Conservation (phyloP, 2,888 invertebrate species). For the Epistrophe grossulariae region DNA sequence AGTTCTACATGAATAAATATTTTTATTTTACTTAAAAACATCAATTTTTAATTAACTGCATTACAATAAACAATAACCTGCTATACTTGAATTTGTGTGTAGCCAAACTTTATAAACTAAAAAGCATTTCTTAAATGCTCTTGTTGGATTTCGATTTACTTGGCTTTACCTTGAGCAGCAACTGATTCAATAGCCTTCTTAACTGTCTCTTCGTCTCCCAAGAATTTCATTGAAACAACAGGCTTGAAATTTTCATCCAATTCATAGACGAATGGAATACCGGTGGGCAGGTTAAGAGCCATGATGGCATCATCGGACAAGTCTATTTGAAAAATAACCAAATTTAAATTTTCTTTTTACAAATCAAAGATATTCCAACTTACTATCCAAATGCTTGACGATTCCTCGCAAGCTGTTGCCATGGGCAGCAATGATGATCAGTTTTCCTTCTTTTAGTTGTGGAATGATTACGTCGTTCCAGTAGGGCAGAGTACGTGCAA, state of each 20-base stretch:
- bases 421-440: constrained; percentile 93
- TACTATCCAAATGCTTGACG: constrained; percentile 94
- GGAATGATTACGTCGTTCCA: constrained; percentile 92
- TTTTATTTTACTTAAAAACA: constrained; percentile 53
- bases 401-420: constrained; percentile 95
- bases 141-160: constrained; percentile 85
- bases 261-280: constrained; percentile 92
- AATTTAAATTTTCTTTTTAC: background rate
- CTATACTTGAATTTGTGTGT: constrained; percentile 16
- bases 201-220: constrained; percentile 92
- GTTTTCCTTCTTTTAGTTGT: constrained; percentile 92
- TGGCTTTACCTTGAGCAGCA: constrained; percentile 90
- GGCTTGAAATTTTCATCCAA: constrained; percentile 91
- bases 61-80: constrained; percentile 16
- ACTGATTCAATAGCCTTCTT: constrained; percentile 92
- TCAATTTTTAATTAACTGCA: constrained; percentile 44
- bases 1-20: constrained; percentile 58
- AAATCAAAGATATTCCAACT: constrained; percentile 78
- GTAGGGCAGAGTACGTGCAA: constrained; percentile 93
- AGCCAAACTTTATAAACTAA: constrained; percentile 30
- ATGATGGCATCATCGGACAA: constrained; percentile 91
- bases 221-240: constrained; percentile 90
- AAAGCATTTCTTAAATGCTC: constrained; percentile 57
- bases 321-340: constrained; percentile 82
- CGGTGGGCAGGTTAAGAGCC: constrained; percentile 91